Conservation (phyloP, 1,140 invertebrate genomes). For the Metopolophium dirhodum region DNA sequence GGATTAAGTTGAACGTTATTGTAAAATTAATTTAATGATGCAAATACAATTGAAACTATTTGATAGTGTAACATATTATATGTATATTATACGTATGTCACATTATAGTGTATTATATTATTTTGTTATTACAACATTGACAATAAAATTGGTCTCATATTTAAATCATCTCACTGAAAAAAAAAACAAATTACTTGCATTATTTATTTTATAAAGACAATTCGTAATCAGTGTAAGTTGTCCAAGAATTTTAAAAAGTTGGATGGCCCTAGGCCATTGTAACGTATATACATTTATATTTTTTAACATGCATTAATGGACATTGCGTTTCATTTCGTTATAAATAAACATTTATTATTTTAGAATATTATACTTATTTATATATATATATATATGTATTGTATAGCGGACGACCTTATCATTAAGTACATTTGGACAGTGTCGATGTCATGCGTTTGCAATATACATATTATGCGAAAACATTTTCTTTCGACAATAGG, state of each 20-base stretch:
- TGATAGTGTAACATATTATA: too few species aligned
- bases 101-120: too few species aligned
- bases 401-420: background rate
- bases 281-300: background rate
- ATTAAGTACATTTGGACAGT: too few species aligned
- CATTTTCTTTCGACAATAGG: background rate
- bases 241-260: too few species aligned
- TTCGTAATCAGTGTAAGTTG: too few species aligned
- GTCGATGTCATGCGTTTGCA: background rate
- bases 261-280: too few species aligned
- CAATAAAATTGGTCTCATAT: too few species aligned
- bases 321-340: background rate
- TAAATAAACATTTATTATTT: background rate
- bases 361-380: background rate
- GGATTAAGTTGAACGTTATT: background rate
- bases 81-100: too few species aligned
- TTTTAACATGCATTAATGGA: background rate
- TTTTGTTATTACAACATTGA: too few species aligned
- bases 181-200: background rate
- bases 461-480: background rate
- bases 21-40: too few species aligned
- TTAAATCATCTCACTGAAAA: background rate
- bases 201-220: background rate
- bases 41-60: background rate
- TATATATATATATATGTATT: background rate